Base-by-base conservation (phyloP, 2,113 vertebrate genomes). In the Mola mola region DNA sequence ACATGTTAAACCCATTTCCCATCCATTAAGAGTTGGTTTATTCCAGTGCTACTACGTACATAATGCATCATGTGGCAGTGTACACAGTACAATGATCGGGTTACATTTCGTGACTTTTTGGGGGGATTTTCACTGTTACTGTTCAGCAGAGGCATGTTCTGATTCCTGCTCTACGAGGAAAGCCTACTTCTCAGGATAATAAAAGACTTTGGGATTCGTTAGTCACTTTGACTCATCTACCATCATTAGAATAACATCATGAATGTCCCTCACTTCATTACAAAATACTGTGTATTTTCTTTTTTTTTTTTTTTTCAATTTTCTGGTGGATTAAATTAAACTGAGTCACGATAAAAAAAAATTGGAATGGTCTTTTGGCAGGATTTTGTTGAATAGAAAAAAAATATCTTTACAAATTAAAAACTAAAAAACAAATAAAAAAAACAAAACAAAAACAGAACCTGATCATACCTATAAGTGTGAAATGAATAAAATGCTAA, bases 51-150 rank as follows among this genome's bases (percentile, higher is more conserved):
- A 81, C 82, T 85, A 88, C 78, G 75, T 84, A 87, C 83, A 84
- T 82, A 82, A 87, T 86, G 89, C 66, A 81, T 84, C 79, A 82
- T 81, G 84, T 87, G 88, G 89, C 86, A 89, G 89, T 89, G 86
- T 87, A 86, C 87, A 92, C 85, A 90, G 85, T 90, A 89, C 89
- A 89, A 86, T 84, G 87, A 83, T 58, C 82, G 84, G 72, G 73
- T 79, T 84, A 90, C 80, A 85, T 79, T 75, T 81, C 40, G 64
- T 75, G 66, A 81, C 55, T 72, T 72, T 83, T 81, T 43, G 33
- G 69, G 61, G 31, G 75, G 65, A 57, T 13, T 1, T n/a, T 82
- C 56, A 78, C 60, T 82, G 16, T 16, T 40, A 40, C 16, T 34
- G 11, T 34, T 34, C 6, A 34, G 12, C 33, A 60, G 63, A 83